phyloP scores from a whole-genome alignment of 2,113 vertebrate species.

The Dipodomys stephensi region DNA sequence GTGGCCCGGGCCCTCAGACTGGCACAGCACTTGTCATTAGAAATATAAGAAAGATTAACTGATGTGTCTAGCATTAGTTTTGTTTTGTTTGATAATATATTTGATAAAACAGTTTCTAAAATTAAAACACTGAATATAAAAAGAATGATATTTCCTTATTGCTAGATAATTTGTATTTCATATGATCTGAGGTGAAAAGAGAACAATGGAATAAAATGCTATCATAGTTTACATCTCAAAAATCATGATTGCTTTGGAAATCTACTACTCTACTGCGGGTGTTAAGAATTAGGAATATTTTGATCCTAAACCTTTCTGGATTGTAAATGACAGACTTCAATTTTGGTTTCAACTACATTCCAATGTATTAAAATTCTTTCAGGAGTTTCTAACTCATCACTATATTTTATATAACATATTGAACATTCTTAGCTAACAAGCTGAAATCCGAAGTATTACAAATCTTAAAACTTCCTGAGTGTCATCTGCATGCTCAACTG shows the following conservation, averaged over 20 bases:
- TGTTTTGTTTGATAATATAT: neutral
- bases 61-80: neutral
- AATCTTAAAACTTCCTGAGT: neutral
- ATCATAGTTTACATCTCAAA: neutral
- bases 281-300: slow-evolving; percentile 13
- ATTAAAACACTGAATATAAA: slow-evolving; percentile 10
- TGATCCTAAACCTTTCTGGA: neutral
- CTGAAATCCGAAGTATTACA: neutral
- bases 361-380: neutral
- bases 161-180: neutral
- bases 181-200: neutral
- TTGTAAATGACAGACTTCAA: neutral
- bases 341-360: neutral
- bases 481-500: neutral
- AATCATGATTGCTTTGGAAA: neutral
- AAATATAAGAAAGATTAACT: slow-evolving; percentile 7
- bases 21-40: neutral
- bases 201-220: rapidly evolving
- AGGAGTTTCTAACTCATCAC: neutral
- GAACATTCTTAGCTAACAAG: neutral
- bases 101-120: slow-evolving; percentile 54
- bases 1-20: neutral
- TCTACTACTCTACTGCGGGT: neutral
- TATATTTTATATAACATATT: neutral
- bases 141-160: neutral